A percentile compares a stretch with the other conserved stretches of the same genome.
These are phyloP conservation scores for Semibalanus balanoides DNA, from an alignment of 1,140 invertebrate genomes.

Conservation along the genomic window DNA sequence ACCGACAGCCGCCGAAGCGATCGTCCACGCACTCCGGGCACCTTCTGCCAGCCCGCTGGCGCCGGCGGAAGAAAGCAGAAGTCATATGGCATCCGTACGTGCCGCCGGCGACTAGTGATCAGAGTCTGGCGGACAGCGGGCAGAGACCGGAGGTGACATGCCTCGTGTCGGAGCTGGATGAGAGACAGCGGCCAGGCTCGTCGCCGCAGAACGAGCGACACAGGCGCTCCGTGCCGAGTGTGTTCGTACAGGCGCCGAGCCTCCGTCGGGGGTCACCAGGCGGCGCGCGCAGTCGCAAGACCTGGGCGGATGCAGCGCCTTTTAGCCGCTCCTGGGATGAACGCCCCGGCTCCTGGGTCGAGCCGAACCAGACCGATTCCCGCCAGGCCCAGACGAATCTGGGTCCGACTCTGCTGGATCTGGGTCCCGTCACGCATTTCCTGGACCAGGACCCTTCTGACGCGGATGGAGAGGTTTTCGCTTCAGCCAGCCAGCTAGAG, in stretches of 20 bases:
- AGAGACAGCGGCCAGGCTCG: no score
- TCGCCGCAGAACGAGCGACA: neutral
- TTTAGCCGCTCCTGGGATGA: neutral
- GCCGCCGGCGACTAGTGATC: neutral
- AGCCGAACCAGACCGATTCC: neutral
- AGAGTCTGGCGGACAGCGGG: neutral
- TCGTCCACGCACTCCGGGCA: neutral
- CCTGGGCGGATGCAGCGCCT: neutral
- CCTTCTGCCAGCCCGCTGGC: neutral
- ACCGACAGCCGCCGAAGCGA: neutral
- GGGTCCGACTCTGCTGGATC: no score
- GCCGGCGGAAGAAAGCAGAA: neutral
- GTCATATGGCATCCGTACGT: neutral
- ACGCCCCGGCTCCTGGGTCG: neutral
- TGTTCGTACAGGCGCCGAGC: neutral
- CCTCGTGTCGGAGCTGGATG: neutral
- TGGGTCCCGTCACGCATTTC: no score
- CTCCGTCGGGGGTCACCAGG: neutral
- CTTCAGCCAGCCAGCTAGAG: neutral
- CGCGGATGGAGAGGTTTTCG: neutral
- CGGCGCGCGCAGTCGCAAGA: neutral
- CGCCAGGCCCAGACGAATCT: no score
- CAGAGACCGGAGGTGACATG: neutral
- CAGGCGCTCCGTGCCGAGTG: neutral
- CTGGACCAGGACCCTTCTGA: no score